These are phyloP conservation scores for Caerostris darwini DNA, from an alignment of 1,140 invertebrate species.

Conservation along the genomic window DNA sequence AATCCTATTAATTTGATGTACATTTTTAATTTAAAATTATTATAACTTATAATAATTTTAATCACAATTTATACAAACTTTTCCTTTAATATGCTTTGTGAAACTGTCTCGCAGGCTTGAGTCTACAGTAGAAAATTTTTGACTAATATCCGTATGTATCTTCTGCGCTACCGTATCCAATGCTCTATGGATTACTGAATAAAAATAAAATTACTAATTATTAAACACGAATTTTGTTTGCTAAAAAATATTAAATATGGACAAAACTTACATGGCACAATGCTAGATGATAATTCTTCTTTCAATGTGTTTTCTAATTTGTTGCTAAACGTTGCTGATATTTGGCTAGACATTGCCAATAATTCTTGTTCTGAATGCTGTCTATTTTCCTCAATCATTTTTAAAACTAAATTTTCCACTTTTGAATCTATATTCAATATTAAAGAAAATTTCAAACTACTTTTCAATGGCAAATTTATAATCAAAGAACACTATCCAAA, in stretches of 20 bases:
- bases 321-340: constrained; percentile 80
- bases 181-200: constrained; percentile 81
- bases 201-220: not conserved
- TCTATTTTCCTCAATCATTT: constrained; percentile 72
- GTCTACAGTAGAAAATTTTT: constrained; percentile 88
- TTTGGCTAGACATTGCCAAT: constrained; percentile 80
- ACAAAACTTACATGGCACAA: constrained; percentile 80
- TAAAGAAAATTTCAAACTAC: not conserved
- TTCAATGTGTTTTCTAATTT: constrained; percentile 81
- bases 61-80: constrained; percentile 83
- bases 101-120: constrained; percentile 90
- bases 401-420: constrained; percentile 79
- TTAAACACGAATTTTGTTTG: not conserved
- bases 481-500: too few relatives aligned
- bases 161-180: constrained; percentile 87
- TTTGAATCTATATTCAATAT: constrained; percentile 42
- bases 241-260: not conserved
- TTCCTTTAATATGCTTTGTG: constrained; percentile 88
- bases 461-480: not conserved
- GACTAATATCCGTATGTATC: constrained; percentile 87
- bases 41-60: too few relatives aligned
- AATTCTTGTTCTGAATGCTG: constrained; percentile 79
- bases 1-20: too few relatives aligned
- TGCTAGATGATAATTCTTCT: constrained; percentile 79
- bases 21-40: not conserved